Base-by-base conservation (phyloP, 1,140 invertebrate species). In the Zophobas atratus region DNA sequence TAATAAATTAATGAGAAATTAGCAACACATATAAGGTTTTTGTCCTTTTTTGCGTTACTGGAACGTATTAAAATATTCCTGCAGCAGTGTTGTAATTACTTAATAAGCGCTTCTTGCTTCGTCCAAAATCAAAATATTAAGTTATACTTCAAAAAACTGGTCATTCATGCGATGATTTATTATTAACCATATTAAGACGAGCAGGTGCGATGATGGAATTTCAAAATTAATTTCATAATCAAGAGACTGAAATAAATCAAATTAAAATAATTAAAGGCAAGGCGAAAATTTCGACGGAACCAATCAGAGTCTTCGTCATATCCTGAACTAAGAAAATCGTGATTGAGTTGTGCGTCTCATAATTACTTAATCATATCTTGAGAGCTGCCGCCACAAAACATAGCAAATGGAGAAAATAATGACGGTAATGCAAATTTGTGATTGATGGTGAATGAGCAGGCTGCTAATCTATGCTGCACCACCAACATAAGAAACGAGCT, bases 131-230 rank as follows among this genome's bases (percentile, higher is more conserved):
- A 63, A 63, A 63, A 63, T 63, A 63, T 41, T 32, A 63, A 4
- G 4, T 51, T 51, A 20, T 20, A 2, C 6, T 46, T 46, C 2
- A 20, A 63, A 63, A 63, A 63, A 63, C 35, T 39, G 36, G 57
- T 63, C 57, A 63, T 20, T 63, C 57, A 63, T 63, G 35, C 35
- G 70, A 53, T 72, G 70, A 72, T 72, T 72, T 72, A 72, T 72
- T 72, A 38, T 55, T 55, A 43, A 38, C 41, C 38, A 35, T 51
- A 51, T 72, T 72, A 72, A 20, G 70, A 72, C 46, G 39, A 38
- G 43, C 70, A 72, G 70, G 70, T 72, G 70, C 48, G 70, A 72
- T 72, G 70, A 72, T 72, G 70, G 70, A 72, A 72, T 72, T 71
- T 72, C 48, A 8, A 72, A 38, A 72, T 72, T 72, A 72, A 72